Base-by-base conservation (phyloP, 2,888 invertebrate genomes). In the Tenthredo amoena region DNA sequence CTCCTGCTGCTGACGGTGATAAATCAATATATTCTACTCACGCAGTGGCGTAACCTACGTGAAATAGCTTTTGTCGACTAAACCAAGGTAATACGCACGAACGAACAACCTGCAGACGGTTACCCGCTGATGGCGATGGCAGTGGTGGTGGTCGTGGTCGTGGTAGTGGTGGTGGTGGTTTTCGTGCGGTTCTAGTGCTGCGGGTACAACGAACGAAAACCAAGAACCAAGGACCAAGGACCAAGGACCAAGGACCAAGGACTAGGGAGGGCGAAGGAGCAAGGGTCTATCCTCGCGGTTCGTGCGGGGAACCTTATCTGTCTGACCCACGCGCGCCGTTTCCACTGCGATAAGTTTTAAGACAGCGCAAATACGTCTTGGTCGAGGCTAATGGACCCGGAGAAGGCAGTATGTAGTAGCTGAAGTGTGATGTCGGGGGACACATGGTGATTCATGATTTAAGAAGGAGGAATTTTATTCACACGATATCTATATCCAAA, bases 21-120 rank as follows among this genome's bases (percentile, higher is more conserved):
- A 91, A 91, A 92, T 91, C 92, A 90, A 92, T 92, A 91, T 91
- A 92, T 91, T 91, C 91, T 87, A 89, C 91, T 91, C 91, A 91
- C 90, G 90, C 91, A 90, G 88, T 90, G 89, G 88, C 89, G 89
- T 91, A 90, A 91, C 81, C 81, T 81, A 81, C 58, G 81, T 58
- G 81, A 81, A 81, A 81, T 81, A 58, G 81, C 81, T 81, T 81
- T 81, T 81, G 81, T 81, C 58, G 81, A 81, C 81, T 62, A 81
- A 81, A 81, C 81, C 81, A 21, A 21, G 62, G 62, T 62, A 81
- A 62, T 43, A 62, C 81, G 81, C 81, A 40, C 81, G 58, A 62
- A 18, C 81, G 62, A 58, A 34, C 62, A 79, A 21, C 55, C 31
- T 55, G 62, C 62, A 62, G 81, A 58, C 58, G 50, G 50, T 47